A percentile compares a stretch with the other conserved stretches of the same genome.
These are phyloP conservation scores for Ceyx margarethae DNA, from an alignment of 2,113 vertebrate species.

Conservation along the genomic window DNA sequence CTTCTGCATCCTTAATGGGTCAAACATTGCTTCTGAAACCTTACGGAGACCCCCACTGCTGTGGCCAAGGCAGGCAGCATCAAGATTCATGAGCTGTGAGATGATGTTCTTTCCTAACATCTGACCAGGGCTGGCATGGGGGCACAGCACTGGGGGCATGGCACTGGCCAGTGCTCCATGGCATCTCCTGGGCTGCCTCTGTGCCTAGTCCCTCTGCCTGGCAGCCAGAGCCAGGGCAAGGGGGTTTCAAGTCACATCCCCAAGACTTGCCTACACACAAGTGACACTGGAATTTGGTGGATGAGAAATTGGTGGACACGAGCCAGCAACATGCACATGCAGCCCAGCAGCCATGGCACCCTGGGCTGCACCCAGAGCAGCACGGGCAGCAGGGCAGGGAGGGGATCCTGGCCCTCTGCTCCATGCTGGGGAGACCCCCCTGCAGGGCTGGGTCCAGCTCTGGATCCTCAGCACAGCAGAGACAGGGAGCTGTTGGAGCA, in stretches of 20 bases:
- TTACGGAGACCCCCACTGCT: neutral
- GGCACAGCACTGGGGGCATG: accelerated
- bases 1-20: accelerated
- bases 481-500: too few species aligned
- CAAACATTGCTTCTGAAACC: neutral
- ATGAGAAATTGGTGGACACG: too few species aligned
- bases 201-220: neutral
- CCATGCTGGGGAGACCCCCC: too few species aligned
- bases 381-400: too few species aligned
- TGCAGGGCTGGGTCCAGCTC: too few species aligned
- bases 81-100: neutral
- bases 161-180: neutral
- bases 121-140: neutral
- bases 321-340: too few species aligned
- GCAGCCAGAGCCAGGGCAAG: neutral
- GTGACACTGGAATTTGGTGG: neutral
- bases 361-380: too few species aligned
- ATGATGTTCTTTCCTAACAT: too few species aligned
- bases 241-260: neutral
- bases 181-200: neutral
- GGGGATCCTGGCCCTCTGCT: too few species aligned
- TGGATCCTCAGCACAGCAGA: too few species aligned
- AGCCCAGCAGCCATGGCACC: too few species aligned
- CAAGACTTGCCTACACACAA: neutral
- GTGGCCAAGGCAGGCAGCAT: neutral